phyloP scores from a whole-genome alignment of 2,888 invertebrate species.

The Mellilla xanthometata region DNA sequence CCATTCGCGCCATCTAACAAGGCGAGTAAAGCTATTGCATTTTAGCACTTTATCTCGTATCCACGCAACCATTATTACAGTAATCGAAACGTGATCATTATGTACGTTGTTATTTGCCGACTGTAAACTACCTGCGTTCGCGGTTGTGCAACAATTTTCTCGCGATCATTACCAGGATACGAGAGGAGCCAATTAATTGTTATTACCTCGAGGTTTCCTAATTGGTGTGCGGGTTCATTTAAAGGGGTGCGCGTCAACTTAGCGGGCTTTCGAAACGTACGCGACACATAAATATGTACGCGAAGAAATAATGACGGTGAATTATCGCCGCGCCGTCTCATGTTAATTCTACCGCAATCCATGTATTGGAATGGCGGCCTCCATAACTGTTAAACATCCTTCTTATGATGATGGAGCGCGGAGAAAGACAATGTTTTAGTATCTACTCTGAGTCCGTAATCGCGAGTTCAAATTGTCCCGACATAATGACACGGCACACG shows the following conservation, averaged over 20 bases:
- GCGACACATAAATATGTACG: constrained; percentile 46
- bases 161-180: constrained; percentile 28
- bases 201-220: constrained; percentile 34
- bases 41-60: constrained; percentile 15
- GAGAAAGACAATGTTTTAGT: constrained; percentile 41
- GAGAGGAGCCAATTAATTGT: constrained; percentile 36
- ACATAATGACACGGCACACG: constrained; percentile 1
- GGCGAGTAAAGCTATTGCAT: background rate
- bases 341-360: constrained; percentile 61
- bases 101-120: constrained; percentile 16
- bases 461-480: constrained; percentile 7
- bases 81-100: constrained; percentile 33
- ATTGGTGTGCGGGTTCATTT: constrained; percentile 36
- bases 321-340: constrained; percentile 58
- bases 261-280: constrained; percentile 40
- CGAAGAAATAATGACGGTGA: constrained; percentile 58
- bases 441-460: constrained; percentile 1
- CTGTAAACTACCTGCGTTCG: constrained; percentile 10
- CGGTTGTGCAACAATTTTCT: constrained; percentile 27
- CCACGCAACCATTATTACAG: constrained; percentile 33
- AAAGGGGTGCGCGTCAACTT: constrained; percentile 31
- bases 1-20: background rate
- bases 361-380: constrained; percentile 51
- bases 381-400: constrained; percentile 51
- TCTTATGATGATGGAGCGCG: constrained; percentile 37